Percentiles rank a stretch among this genome's conserved stretches.
Conservation (phyloP, 2,797 vertebrate species). For the Emydoidea blandingii region DNA sequence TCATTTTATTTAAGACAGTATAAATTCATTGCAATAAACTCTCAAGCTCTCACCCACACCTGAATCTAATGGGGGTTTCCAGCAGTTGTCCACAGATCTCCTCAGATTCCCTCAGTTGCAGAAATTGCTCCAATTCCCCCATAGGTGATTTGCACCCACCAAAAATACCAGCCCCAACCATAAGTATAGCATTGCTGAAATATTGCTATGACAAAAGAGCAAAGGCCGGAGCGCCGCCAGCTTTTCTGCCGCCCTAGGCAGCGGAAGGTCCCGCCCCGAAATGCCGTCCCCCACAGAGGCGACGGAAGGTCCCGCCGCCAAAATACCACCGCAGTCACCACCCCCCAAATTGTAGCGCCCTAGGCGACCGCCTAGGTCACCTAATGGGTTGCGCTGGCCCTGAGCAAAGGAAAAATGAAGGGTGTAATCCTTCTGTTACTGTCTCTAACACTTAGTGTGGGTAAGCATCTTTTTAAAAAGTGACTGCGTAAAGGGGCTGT, state of each 20-base stretch:
- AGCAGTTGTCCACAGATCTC: background rate
- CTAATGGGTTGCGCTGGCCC: no score
- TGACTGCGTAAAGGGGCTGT: no score
- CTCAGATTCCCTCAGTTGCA: background rate
- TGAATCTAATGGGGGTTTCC: background rate
- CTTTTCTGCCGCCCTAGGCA: no score
- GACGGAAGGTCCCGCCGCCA: no score
- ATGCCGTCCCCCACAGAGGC: no score
- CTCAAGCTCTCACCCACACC: background rate
- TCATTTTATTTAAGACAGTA: background rate
- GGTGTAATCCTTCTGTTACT: background rate
- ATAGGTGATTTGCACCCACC: fast-evolving
- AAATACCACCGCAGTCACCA: no score
- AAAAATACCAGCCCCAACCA: background rate
- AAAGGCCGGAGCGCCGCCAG: background rate
- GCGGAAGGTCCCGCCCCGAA: no score
- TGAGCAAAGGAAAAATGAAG: background rate
- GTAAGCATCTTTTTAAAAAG: background rate
- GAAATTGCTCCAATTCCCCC: fast-evolving
- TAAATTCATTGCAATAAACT: background rate
- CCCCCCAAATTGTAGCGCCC: no score
- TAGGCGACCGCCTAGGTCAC: no score
- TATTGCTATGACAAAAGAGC: background rate
- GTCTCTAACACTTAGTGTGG: background rate
- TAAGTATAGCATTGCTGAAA: background rate